Base-by-base conservation (phyloP, 2,888 invertebrate species). In the Parnassius glacialis region DNA sequence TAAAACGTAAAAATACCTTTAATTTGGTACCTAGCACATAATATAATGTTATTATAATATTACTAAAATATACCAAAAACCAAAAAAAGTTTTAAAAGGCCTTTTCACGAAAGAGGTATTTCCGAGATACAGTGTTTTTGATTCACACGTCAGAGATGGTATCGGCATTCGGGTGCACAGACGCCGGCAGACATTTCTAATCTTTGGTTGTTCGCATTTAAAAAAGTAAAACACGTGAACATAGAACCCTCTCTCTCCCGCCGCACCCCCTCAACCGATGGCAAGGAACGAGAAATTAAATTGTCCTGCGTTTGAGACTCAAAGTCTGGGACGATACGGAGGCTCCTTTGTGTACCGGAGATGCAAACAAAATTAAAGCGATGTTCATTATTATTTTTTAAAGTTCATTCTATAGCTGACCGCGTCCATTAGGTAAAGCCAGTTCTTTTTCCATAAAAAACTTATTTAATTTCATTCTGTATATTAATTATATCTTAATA, bases 301-400 rank as follows among this genome's bases (percentile, higher is more conserved):
- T 59, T 59, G 62, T 62, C 62, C 54, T 54, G 55, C 62, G 57
- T 62, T 62, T 54, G 62, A 59, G 44, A 55, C 62, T 54, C 57
- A 62, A 62, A 62, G 62, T 62, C 62, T 62, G 62, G 60, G 44
- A 25, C 62, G 57, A 57, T 54, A 57, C 47, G 61, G 60, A 44
- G 44, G 52, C 52, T 62, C 57, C 61, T 62, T 62, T 62, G 57
- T 62, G 57, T 52, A 13, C 16, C 44, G 44, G 55, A 52, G 25
- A 57, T 52, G 52, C 52, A 52, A 61, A 52, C 52, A 61, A 57
- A 61, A 61, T 57, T 57, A 61, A 52, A 61, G 20, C 52, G 52
- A 61, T 51, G 55, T 55, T 55, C 48, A 51, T 61, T 55, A 55
- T 50, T 44, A 54, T 48, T 60, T 60, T 60, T 44, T 51, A 61